These are phyloP conservation scores for Dorcus parallelipipedus DNA, from an alignment of 2,888 invertebrate genomes.

Conservation along the genomic window DNA sequence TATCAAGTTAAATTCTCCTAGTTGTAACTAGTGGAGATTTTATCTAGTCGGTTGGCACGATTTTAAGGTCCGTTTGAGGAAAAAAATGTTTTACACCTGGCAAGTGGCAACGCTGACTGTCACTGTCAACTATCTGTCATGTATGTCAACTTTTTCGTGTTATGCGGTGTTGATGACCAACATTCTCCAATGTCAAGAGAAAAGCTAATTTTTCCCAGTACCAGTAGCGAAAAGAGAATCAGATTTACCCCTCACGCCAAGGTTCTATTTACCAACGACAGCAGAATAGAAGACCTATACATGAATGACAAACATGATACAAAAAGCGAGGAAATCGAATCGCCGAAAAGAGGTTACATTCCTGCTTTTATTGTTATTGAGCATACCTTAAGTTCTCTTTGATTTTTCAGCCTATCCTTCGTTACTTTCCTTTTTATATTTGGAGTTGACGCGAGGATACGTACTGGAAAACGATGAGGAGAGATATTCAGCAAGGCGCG, in stretches of 20 bases:
- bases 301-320: conserved; percentile 34
- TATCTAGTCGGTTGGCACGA: no score
- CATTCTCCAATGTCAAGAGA: no score
- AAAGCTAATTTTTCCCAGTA: conserved; percentile 9
- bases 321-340: conserved; percentile 31
- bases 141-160: no score
- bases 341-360: conserved; percentile 34
- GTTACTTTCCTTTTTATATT: conserved; percentile 69
- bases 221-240: conserved; percentile 46
- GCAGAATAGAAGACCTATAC: conserved; percentile 44
- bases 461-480: conserved; percentile 93
- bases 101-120: no score
- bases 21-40: no score
- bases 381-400: not conserved
- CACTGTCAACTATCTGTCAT: no score
- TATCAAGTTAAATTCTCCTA: no score
- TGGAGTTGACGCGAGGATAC: conserved; percentile 91
- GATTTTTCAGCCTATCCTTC: conserved; percentile 42
- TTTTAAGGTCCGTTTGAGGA: no score
- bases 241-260: conserved; percentile 50
- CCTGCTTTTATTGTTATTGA: not conserved
- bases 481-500: conserved; percentile 87
- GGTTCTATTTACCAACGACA: conserved; percentile 44
- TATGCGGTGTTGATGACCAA: no score
- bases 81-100: no score